Base-by-base conservation (phyloP, 1,140 invertebrate species). In the Argopecten irradians region DNA sequence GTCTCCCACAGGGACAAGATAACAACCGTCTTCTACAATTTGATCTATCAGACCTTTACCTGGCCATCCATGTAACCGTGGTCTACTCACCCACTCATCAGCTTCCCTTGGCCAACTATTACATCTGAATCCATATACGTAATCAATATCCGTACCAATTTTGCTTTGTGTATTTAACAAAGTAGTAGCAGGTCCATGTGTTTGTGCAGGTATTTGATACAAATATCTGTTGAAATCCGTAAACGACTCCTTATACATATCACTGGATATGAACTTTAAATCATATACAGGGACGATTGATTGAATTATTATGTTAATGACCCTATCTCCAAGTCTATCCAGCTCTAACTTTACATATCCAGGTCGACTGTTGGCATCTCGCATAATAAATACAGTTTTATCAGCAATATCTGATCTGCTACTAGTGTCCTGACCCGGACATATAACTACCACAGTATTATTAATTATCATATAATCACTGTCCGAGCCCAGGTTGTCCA, bases 1-100 rank as follows among this genome's bases (percentile, higher is more conserved):
- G 19, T 35, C 32, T 14, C 88, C 88, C 33, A 89, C 46, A 11
- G 88, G 84, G 5, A 86, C 85, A 41, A 89, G 34, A 39, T 85
- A 35, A 36, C 84, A 85, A 16, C 88, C 88, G 19, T 82, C 28
- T 83, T 39, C 36, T 14, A n/a, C 39, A 36, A 87, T 87, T 14
- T 87, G 28, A 19, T 36, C 34, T 11, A 87, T 32, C 34, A 87
- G 14, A 82, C 14, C 5, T 22, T 32, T 19, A 8, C 35, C 33
- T 16, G 86, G 86, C 86, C 86, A 87, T 22, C 46, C 71, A 83
- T 87, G 34, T 0, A 28, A 28, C 1, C 86, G 55, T 71, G 16
- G 71, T 71, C 86, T 87, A 19, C 39, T 16, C 11, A 32, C 33
- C 86, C 86, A 87, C 33, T 83, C 82, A 28, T 82, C 41, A 14